phyloP scores from a whole-genome alignment of 2,797 vertebrate genomes.

The Anguilla anguilla region DNA sequence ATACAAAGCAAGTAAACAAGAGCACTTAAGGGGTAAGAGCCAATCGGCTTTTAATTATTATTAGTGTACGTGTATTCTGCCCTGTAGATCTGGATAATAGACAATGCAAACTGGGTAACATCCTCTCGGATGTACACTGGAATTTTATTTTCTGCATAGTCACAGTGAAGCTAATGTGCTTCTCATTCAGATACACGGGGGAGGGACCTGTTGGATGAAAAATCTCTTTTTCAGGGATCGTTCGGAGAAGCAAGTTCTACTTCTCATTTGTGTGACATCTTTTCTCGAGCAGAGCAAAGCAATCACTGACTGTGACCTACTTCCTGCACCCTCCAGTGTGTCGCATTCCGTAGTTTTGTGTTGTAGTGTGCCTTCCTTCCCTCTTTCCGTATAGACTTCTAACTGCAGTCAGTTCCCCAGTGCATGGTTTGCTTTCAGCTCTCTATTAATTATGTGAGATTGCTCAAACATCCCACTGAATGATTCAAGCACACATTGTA shows the following conservation, averaged over 20 bases:
- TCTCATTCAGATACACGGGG: neutral
- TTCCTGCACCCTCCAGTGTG: neutral
- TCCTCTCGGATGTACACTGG: neutral
- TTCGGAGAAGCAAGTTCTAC: neutral
- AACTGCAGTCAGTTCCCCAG: neutral
- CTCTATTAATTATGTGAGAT: conserved; percentile 21
- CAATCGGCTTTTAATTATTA: neutral
- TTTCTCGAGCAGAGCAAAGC: neutral
- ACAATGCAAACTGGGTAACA: neutral
- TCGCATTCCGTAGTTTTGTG: neutral
- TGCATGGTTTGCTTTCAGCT: conserved; percentile 2
- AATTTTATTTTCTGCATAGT: neutral
- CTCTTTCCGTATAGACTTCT: neutral
- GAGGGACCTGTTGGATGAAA: neutral
- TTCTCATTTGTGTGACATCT: neutral
- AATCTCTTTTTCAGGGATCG: neutral
- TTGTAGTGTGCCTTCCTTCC: neutral
- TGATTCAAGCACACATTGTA: conserved; percentile 1
- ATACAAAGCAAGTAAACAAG: no score
- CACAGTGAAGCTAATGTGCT: neutral
- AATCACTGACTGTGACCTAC: neutral
- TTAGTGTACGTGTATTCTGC: neutral
- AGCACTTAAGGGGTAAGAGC: neutral
- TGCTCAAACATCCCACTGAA: conserved; percentile 4
- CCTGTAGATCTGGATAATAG: neutral